Percentiles rank a stretch among this genome's conserved stretches.
phyloP scores from a whole-genome alignment of 2,797 vertebrate genomes.

The Gymnoscopelus microlampas region DNA sequence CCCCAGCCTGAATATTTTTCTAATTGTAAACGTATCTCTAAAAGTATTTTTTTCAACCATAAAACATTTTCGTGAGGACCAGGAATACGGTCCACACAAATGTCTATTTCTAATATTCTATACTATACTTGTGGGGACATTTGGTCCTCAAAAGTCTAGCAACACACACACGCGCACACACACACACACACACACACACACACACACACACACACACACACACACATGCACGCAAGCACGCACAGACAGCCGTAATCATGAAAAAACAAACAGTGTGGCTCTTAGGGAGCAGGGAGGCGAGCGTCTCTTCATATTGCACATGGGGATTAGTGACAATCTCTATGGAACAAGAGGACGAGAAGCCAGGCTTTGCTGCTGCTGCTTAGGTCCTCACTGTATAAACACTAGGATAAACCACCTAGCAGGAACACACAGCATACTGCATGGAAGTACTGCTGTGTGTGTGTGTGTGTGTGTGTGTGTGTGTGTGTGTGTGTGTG shows the following conservation, averaged over 20 bases:
- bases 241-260: conserved; percentile 41
- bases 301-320: conserved; percentile 63
- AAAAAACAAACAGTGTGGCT: conserved; percentile 64
- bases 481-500: not conserved
- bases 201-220: conserved; percentile 25
- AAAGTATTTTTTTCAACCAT: too few relatives aligned
- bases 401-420: conserved; percentile 13
- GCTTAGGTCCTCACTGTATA: conserved; percentile 31
- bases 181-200: conserved; percentile 33
- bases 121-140: too few relatives aligned
- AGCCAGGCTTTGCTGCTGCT: conserved; percentile 26
- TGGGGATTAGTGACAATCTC: conserved; percentile 68
- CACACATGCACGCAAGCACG: conserved; percentile 31
- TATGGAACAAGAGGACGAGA: conserved; percentile 47
- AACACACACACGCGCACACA: too few relatives aligned
- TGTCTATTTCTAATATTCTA: too few relatives aligned
- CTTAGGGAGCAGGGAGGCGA: conserved; percentile 56
- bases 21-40: too few relatives aligned
- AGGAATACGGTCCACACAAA: too few relatives aligned
- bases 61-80: too few relatives aligned
- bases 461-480: not conserved
- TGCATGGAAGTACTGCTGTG: not conserved
- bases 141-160: too few relatives aligned
- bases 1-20: too few relatives aligned
- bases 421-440: not conserved